These are phyloP conservation scores for Chloromyia formosa DNA, from an alignment of 2,888 invertebrate species.

Conservation along the genomic window DNA sequence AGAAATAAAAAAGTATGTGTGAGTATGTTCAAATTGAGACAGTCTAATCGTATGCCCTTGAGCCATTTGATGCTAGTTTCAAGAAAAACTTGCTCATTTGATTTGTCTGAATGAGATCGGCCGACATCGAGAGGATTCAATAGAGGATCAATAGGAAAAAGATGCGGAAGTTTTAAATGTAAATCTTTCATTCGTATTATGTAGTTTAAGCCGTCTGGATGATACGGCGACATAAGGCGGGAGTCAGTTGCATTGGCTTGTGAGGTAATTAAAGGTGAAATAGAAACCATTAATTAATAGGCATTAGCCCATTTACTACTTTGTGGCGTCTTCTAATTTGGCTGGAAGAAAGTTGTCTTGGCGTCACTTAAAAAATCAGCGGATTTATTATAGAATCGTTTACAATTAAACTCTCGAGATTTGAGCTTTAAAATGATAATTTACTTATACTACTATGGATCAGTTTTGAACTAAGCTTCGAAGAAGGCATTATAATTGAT, in stretches of 20 bases:
- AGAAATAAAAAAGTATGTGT: constrained; percentile 28
- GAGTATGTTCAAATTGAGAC: constrained; percentile 18
- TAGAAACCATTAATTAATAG: constrained; percentile 5
- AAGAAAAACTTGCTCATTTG: neutral
- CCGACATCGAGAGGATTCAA: neutral
- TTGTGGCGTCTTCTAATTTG: too few relatives aligned
- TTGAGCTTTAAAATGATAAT: too few relatives aligned
- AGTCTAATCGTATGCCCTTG: constrained; percentile 31
- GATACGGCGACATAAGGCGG: neutral
- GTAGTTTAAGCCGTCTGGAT: constrained; percentile 24
- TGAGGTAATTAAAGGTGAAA: constrained; percentile 20
- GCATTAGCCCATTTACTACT: constrained; percentile 16
- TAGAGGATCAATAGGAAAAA: neutral
- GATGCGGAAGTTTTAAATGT: constrained; percentile 24
- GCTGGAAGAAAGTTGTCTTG: too few relatives aligned
- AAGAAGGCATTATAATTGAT: too few relatives aligned
- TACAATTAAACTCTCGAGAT: too few relatives aligned
- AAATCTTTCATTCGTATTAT: constrained; percentile 25
- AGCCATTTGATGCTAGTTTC: constrained; percentile 10
- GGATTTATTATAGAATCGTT: too few relatives aligned
- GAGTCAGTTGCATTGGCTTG: neutral
- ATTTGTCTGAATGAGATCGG: neutral
- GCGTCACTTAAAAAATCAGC: too few relatives aligned
- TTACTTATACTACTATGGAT: too few relatives aligned
- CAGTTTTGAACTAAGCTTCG: too few relatives aligned